phyloP scores from a whole-genome alignment of 2,113 vertebrate genomes.

The Empidonax alnorum region DNA sequence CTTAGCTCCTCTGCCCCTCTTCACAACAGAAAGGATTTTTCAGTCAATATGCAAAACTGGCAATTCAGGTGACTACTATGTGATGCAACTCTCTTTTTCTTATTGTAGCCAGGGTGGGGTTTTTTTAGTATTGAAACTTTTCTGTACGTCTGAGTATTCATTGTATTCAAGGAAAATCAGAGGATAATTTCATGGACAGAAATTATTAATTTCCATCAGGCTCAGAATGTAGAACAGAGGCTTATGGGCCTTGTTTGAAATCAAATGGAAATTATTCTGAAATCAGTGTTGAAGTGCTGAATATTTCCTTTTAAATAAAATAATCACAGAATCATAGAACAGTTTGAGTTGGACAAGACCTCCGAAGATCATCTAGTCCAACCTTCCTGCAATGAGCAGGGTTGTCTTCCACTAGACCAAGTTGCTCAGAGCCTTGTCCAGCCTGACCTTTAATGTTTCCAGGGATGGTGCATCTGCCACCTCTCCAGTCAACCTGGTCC shows the following conservation, averaged over 20 bases:
- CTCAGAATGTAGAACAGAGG: not conserved
- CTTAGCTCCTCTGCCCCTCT: slow-evolving; percentile 2
- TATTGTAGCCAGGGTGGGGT: not conserved
- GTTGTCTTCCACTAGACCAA: not conserved
- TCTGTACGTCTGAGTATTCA: not conserved
- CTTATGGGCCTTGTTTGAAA: not conserved
- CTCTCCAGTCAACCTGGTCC: not conserved
- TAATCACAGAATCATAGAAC: not conserved
- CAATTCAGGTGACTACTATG: not conserved
- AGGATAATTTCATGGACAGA: not conserved
- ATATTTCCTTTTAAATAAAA: not conserved
- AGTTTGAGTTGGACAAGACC: not conserved
- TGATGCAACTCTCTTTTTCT: not conserved
- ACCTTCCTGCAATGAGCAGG: not conserved
- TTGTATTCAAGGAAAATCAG: not conserved
- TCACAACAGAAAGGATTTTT: not conserved
- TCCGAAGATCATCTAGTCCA: not conserved
- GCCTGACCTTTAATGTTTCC: not conserved
- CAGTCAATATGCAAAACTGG: not conserved
- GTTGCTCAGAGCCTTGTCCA: not conserved
- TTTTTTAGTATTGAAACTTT: not conserved
- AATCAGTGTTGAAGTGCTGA: not conserved
- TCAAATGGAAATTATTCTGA: not conserved
- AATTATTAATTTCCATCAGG: not conserved
- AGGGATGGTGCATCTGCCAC: not conserved